These are phyloP conservation scores for Chascanopsetta lugubris DNA, from an alignment of 2,113 vertebrate genomes.

Conservation along the genomic window DNA sequence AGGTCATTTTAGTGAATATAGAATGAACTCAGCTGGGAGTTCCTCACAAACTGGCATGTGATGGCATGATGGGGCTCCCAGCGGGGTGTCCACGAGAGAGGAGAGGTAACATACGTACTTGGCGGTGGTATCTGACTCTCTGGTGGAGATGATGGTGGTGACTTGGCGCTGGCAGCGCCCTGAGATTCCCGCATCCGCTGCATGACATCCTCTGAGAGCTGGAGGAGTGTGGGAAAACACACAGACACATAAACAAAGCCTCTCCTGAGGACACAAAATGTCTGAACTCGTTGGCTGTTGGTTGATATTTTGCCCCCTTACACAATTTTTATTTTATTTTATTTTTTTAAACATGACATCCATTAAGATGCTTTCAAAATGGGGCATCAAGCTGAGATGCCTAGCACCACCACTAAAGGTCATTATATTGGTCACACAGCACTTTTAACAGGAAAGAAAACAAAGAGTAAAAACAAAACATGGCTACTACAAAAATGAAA, in stretches of 20 bases:
- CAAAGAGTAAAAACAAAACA: too few relatives aligned
- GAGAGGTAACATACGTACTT: constrained; percentile 53
- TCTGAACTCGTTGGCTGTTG: not conserved
- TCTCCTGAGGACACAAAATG: not conserved
- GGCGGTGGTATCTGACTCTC: constrained; percentile 52
- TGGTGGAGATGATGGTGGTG: constrained; percentile 5
- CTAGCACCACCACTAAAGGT: too few relatives aligned
- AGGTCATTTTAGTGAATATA: not conserved
- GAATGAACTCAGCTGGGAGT: not conserved
- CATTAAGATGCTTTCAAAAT: too few relatives aligned
- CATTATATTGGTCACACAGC: too few relatives aligned
- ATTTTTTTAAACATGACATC: too few relatives aligned
- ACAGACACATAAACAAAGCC: not conserved
- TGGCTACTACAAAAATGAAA: too few relatives aligned
- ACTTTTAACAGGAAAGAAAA: too few relatives aligned
- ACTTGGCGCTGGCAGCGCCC: constrained; percentile 36
- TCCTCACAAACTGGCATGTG: not conserved
- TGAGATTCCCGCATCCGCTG: constrained; percentile 73
- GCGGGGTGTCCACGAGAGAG: not conserved
- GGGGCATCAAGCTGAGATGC: too few relatives aligned
- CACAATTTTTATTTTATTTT: too few relatives aligned
- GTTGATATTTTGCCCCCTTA: not conserved
- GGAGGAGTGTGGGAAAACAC: constrained; percentile 13
- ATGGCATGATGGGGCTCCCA: not conserved
- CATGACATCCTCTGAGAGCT: constrained; percentile 79